Conservation (phyloP, 2,888 invertebrate species). For the Meteorus colon region DNA sequence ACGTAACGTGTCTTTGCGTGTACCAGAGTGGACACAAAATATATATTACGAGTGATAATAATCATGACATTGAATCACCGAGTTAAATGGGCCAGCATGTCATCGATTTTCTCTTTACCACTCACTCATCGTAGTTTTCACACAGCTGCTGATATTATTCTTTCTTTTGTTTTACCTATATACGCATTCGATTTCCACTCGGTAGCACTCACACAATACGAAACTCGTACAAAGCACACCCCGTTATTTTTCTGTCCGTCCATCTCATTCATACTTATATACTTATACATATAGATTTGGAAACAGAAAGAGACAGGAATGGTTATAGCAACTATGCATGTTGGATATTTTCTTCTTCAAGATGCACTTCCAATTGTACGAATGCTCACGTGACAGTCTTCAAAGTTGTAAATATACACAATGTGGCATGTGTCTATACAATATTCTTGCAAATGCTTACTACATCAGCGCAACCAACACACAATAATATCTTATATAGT, state of each 20-base stretch:
- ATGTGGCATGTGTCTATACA: background rate
- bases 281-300: background rate
- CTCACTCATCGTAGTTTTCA: background rate
- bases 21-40: background rate
- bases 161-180: slow-evolving; percentile 27
- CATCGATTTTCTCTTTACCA: slow-evolving; percentile 44
- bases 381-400: background rate
- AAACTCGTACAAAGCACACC: background rate
- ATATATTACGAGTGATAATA: slow-evolving; percentile 7
- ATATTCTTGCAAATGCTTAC: no score
- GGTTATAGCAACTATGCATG: no score
- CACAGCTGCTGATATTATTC: background rate
- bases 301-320: no score
- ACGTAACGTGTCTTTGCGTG: background rate
- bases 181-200: background rate
- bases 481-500: background rate
- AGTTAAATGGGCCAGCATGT: slow-evolving; percentile 47
- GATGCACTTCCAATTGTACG: slow-evolving; percentile 1
- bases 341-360: background rate
- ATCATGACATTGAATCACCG: slow-evolving; percentile 31
- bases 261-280: background rate
- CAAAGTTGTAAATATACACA: background rate
- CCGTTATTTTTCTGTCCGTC: background rate
- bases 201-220: background rate
- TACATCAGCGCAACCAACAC: background rate